phyloP scores from a whole-genome alignment of 2,888 invertebrate genomes.

The Drosophila ustulata region DNA sequence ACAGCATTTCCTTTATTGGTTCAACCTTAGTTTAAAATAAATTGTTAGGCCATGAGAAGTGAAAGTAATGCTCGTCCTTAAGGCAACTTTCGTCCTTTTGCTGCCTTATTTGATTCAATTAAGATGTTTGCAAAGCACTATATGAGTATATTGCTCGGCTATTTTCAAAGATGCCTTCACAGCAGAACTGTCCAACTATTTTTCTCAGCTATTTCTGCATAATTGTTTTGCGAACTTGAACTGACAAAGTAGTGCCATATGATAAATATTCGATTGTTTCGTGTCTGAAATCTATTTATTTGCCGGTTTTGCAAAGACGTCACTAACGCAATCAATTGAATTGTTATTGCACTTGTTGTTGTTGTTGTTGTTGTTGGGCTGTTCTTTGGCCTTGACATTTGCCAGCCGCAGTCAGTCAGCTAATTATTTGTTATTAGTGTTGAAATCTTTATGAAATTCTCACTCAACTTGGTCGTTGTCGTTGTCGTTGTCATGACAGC shows the following conservation, averaged over 20 bases:
- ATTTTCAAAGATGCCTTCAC: neutral
- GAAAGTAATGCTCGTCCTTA: no score
- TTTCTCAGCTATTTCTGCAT: neutral
- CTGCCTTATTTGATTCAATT: no score
- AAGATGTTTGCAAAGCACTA: no score
- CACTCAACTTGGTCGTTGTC: constrained; percentile 40
- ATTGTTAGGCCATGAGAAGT: no score
- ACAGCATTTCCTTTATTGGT: no score
- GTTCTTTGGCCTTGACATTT: constrained; percentile 56
- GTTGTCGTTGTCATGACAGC: constrained; percentile 54
- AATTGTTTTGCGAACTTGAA: constrained; percentile 16
- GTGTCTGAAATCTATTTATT: constrained; percentile 39
- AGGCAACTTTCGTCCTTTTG: no score
- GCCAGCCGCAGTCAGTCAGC: constrained; percentile 63
- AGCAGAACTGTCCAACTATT: neutral
- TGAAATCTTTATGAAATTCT: constrained; percentile 74
- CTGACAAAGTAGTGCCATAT: constrained; percentile 24
- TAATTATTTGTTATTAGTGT: constrained; percentile 77
- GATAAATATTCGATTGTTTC: constrained; percentile 24
- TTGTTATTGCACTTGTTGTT: constrained; percentile 24
- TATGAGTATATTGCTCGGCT: neutral
- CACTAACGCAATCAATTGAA: constrained; percentile 36
- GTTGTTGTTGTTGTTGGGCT: constrained; percentile 9
- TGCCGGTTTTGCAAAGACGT: constrained; percentile 26
- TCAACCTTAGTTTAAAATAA: no score